Evolutionary conservation across 92 coral and sea anemone genomes (phyloP).

Genomic region (Epizoanthus scotinus): DNA sequence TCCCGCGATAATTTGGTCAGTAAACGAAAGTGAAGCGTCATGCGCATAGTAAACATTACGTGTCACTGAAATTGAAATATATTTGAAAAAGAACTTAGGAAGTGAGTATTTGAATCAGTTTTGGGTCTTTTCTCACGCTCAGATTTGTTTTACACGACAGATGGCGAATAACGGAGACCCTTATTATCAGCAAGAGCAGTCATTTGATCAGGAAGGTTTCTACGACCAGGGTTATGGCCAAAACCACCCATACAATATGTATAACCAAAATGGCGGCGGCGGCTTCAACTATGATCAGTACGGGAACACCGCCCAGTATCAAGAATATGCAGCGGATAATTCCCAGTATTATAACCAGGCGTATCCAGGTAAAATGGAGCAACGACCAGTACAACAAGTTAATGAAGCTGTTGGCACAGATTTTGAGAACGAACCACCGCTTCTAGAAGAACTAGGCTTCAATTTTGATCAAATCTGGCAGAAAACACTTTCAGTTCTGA

Average conservation of each 20-base stretch:
- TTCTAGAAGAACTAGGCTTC: conserved; percentile 94
- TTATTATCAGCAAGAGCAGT: conserved; percentile 64
- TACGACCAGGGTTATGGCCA: conserved; percentile 76
- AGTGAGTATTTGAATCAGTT: not conserved
- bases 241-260: conserved; percentile 32
- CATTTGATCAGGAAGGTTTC: conserved; percentile 90
- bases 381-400: conserved; percentile 62
- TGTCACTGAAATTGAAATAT: conserved; percentile 6
- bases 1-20: conserved; percentile 13
- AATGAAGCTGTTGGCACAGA: conserved; percentile 86
- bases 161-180: conserved; percentile 68
- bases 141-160: not conserved
- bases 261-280: conserved; percentile 39
- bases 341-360: conserved; percentile 52
- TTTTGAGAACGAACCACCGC: conserved; percentile 93
- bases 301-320: conserved; percentile 57
- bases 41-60: conserved; percentile 29
- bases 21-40: not conserved
- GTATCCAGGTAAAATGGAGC: conserved; percentile 62
- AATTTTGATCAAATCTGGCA: conserved; percentile 95
- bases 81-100: not conserved
- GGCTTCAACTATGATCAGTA: conserved; percentile 53
- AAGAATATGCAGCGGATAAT: conserved; percentile 57
- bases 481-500: conserved; percentile 93
- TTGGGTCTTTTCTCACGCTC: not conserved